Base-by-base conservation (phyloP, 2,113 vertebrate species). In the Rhinoderma darwinii region DNA sequence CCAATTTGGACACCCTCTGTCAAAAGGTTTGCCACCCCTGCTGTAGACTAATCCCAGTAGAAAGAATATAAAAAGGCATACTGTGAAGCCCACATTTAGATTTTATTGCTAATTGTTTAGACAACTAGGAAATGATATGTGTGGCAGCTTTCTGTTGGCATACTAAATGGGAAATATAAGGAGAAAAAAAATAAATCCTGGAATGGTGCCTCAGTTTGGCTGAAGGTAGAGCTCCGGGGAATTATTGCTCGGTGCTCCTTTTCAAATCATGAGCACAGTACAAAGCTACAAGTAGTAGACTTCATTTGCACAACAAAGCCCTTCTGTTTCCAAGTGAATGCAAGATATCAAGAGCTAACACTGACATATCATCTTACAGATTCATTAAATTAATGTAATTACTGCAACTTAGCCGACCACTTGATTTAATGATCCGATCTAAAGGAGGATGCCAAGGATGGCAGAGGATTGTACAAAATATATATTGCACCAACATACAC, bases 371-470 rank as follows among this genome's bases (percentile, higher is more conserved):
- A 86, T 87, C 79, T 87, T 75, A 82, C 86, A 82, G 86, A 87
- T 82, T 87, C 85, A 87, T 87, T 82, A 87, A 82, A 82, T 87
- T 75, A 87, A 87, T 82, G 79, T 87, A 87, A 87, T 87, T 87
- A 87, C 86, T 82, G 86, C 86, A 82, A 82, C 68, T 87, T 87
- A 82, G 86, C 79, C 63, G 79, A 74, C 86, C 86, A 82, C 86
- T 87, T 82, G 79, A 87, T 82, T 87, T 87, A 87, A 82, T 75
- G 70, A 87, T 87, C 39, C 27, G 54, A 82, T 87, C 39, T 82
- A 43, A 61, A 63, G 74, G 20, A 59, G 51, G 63, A 87, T 75
- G 50, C 51, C 51, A 72, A 59, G 51, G 63, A 87, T 75, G 50
- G 39, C 51, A 72, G 14, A 73, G 30, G 73, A 85, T 20, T 76